Base-by-base conservation (phyloP, 2,113 vertebrate species). In the Ascaphus truei region DNA sequence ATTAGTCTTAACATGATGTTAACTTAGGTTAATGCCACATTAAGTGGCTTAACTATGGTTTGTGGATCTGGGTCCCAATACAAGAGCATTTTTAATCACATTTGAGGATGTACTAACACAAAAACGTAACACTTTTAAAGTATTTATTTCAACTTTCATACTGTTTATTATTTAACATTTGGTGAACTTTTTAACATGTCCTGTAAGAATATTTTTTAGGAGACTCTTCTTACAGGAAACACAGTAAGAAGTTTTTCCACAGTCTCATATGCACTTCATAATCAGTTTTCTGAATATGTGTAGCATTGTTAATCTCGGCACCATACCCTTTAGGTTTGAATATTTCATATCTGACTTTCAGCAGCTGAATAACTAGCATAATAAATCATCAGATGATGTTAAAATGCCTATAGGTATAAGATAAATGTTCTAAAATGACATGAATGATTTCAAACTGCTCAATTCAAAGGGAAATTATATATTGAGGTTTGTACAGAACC, bases 301-400 rank as follows among this genome's bases (percentile, higher is more conserved):
- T 39, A 71, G 67, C 67, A 71, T 52, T 61, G 56, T 56, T 52
- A 71, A 71, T 71, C 43, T 71, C 34, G 26, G 33, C 31, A 71
- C 45, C 33, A 61, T 71, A 37, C 67, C 67, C 67, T 52, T 56
- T 71, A 61, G 67, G 67, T 71, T 71, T 71, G 61, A 71, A 71
- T 61, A 71, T 71, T 71, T 71, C 57, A 71, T 71, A 71, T 58
- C 67, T 71, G 67, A 71, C 67, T 71, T 71, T 71, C 57, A 71
- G 45, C 47, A 71, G 67, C 67, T 71, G 67, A 71, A 52, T 71
- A 71, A 71, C 56, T 61, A 71, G 57, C 61, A 71, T 71, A 71
- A 71, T 71, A 71, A 71, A 71, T 71, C 67, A 71, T 60, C 67
- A 61, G 67, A 71, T 31, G 67, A 71, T 71, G 57, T 61, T 59